Evolutionary conservation across 2,888 invertebrate species (phyloP).

Genomic region (Adineta ricciae): DNA sequence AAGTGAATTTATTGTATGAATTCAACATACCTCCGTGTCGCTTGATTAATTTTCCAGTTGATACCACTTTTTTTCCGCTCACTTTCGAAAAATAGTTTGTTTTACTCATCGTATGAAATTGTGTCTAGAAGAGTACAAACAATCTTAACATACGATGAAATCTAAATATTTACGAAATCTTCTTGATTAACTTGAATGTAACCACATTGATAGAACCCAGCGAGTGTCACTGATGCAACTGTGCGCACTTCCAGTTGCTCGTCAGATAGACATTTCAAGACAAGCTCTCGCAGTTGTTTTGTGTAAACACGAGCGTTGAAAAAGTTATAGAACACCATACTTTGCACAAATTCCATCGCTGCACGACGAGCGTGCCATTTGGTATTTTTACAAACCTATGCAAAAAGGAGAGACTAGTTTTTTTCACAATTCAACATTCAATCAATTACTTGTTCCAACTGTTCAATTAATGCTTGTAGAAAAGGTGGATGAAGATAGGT

Average conservation of each 20-base stretch:
- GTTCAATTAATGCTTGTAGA: neutral
- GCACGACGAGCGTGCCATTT: neutral
- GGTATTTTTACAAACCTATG: neutral
- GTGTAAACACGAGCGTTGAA: neutral
- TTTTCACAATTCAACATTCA: neutral
- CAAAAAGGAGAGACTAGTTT: neutral
- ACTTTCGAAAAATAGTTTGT: neutral
- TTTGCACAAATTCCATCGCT: neutral
- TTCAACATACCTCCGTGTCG: neutral
- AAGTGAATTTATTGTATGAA: neutral
- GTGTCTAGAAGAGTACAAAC: neutral
- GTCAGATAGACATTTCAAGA: neutral
- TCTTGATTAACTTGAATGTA: neutral
- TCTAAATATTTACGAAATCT: neutral
- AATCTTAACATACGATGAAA: neutral
- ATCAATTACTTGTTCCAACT: neutral
- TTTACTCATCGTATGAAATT: neutral
- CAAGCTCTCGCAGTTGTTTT: neutral
- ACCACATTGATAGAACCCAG: neutral
- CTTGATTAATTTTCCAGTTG: neutral
- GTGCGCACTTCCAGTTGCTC: neutral
- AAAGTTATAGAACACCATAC: neutral
- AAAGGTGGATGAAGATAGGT: neutral
- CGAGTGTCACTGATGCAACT: neutral
- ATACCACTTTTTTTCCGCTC: neutral